A percentile compares a stretch with the other conserved stretches of the same genome.
phyloP scores from a whole-genome alignment of 2,113 vertebrate genomes.

The Egretta garzetta region DNA sequence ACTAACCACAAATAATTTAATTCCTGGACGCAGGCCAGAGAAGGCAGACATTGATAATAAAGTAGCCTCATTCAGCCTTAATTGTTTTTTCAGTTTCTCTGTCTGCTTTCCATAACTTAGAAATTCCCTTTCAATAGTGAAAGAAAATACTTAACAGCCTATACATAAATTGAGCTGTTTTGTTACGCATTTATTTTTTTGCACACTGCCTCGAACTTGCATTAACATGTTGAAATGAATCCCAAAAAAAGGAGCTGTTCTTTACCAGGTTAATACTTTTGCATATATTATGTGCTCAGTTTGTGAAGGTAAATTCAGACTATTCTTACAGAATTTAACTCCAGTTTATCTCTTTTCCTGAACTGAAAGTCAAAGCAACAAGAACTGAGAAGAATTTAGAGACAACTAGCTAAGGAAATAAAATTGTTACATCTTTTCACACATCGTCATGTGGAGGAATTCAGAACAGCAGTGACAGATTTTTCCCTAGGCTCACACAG shows the following conservation, averaged over 20 bases:
- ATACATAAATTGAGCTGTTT: background rate
- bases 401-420: background rate
- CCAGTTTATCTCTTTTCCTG: background rate
- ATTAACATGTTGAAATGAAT: background rate
- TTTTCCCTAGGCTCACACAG: background rate
- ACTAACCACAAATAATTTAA: background rate
- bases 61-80: background rate
- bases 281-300: background rate
- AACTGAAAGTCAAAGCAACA: accelerated
- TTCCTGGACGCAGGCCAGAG: background rate
- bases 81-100: slow-evolving; percentile 4
- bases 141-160: background rate
- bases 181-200: background rate
- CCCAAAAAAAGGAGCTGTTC: background rate
- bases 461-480: background rate
- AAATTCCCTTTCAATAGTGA: background rate
- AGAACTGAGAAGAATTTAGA: background rate
- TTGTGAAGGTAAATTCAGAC: background rate
- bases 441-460: background rate
- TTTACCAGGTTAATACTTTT: background rate
- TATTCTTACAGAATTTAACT: background rate
- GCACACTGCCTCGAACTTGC: background rate
- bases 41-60: background rate
- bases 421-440: background rate
- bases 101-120: background rate